These are phyloP conservation scores for Aleadryas rufinucha DNA, from an alignment of 2,113 vertebrate species.

Conservation along the genomic window DNA sequence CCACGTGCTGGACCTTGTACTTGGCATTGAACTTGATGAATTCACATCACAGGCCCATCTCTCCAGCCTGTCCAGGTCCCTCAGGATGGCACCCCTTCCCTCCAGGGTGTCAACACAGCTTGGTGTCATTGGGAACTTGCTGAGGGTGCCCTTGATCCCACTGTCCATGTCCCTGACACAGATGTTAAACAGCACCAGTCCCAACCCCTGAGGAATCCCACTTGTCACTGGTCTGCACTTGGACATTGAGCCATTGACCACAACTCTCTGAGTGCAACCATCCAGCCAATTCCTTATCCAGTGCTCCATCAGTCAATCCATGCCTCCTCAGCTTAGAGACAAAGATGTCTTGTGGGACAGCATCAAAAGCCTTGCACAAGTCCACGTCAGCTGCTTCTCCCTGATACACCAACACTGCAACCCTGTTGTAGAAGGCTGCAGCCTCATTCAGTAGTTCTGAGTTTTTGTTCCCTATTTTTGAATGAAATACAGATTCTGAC, in stretches of 20 bases:
- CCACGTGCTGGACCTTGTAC: accelerated
- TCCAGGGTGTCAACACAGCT: no score
- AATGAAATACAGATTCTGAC: background rate
- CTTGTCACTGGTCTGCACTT: background rate
- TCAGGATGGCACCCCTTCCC: background rate
- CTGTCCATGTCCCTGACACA: background rate
- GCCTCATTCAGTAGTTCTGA: background rate
- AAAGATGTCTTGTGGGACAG: background rate
- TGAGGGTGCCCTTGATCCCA: background rate
- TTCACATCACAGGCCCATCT: background rate
- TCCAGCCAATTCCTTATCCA: background rate
- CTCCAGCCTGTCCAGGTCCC: background rate
- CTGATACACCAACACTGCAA: background rate
- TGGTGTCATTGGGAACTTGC: background rate
- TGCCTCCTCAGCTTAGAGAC: background rate
- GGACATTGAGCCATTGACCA: background rate
- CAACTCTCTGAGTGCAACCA: background rate
- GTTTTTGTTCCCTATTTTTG: background rate
- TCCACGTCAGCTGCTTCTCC: background rate
- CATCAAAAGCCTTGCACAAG: background rate
- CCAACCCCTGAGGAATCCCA: background rate
- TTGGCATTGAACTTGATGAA: background rate
- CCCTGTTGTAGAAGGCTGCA: background rate
- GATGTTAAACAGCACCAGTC: background rate
- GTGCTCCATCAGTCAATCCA: background rate